Evolutionary conservation across 2,113 vertebrate genomes (phyloP).

Genomic region (Perca schrenkii): DNA sequence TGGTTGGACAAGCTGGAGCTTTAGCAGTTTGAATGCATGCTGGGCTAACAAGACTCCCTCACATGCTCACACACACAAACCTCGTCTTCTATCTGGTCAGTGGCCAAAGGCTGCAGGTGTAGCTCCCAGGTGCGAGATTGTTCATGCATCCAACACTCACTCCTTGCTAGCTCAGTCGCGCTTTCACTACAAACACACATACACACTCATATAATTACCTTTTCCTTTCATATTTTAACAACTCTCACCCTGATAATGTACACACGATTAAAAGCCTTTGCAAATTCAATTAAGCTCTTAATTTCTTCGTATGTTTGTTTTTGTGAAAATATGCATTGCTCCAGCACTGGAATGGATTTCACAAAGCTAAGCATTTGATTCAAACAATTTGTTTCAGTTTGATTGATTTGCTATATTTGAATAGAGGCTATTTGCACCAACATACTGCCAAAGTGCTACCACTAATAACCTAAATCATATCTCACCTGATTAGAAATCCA

Average conservation of each 20-base stretch:
- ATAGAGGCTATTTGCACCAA: background rate
- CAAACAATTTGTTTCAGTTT: background rate
- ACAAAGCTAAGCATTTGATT: slow-evolving; percentile 5
- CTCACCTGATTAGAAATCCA: background rate
- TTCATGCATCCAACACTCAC: slow-evolving; percentile 1
- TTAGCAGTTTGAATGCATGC: slow-evolving; percentile 1
- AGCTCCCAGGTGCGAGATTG: slow-evolving; percentile 22
- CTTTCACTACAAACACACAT: slow-evolving; percentile 1
- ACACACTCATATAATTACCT: background rate
- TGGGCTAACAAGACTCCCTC: slow-evolving; percentile 1
- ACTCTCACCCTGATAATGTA: background rate
- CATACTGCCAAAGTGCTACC: background rate
- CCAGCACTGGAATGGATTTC: slow-evolving; percentile 13
- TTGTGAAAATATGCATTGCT: background rate
- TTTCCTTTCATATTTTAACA: background rate
- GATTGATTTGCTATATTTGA: slow-evolving; percentile 7
- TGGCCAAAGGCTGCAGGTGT: slow-evolving; percentile 31
- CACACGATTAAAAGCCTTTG: slow-evolving; percentile 8
- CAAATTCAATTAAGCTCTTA: slow-evolving; percentile 19
- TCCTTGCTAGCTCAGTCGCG: slow-evolving; percentile 7
- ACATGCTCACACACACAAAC: background rate
- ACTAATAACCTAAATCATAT: background rate
- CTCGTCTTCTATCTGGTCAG: slow-evolving; percentile 7
- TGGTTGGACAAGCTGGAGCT: slow-evolving; percentile 10
- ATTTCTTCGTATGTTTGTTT: slow-evolving; percentile 2